A percentile compares a stretch with the other conserved stretches of the same genome.
Evolutionary conservation across 1,140 invertebrate species (phyloP).

Genomic region (Sarcophaga peregrina): DNA sequence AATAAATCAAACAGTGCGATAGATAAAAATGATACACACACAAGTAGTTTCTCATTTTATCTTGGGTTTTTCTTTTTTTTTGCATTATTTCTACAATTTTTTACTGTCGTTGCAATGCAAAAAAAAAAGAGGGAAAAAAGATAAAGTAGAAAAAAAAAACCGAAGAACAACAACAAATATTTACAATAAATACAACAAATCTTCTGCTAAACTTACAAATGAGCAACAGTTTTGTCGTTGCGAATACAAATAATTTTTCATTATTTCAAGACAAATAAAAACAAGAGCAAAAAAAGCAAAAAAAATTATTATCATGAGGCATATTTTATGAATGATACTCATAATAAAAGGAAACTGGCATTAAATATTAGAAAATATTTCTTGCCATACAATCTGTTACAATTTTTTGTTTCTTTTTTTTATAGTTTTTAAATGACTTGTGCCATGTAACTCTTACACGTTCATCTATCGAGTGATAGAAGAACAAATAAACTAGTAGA

Average conservation of each 20-base stretch:
- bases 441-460: too few relatives aligned
- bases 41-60: not conserved
- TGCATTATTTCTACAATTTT: not conserved
- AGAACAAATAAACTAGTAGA: too few relatives aligned
- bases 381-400: not conserved
- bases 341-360: not conserved
- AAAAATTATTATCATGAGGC: not conserved
- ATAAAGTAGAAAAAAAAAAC: not conserved
- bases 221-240: slow-evolving; percentile 16
- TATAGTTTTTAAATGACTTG: not conserved
- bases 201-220: not conserved
- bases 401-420: too few relatives aligned
- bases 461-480: too few relatives aligned
- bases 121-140: not conserved
- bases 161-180: too few relatives aligned
- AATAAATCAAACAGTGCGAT: slow-evolving; percentile 9
- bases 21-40: slow-evolving; percentile 4
- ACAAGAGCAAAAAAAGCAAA: too few relatives aligned
- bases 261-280: not conserved
- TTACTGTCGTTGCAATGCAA: not conserved
- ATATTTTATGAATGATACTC: not conserved
- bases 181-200: too few relatives aligned
- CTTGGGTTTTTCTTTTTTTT: not conserved
- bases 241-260: not conserved
- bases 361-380: not conserved